Conservation (phyloP, 2,888 invertebrate genomes). For the Endotricha flammealis region DNA sequence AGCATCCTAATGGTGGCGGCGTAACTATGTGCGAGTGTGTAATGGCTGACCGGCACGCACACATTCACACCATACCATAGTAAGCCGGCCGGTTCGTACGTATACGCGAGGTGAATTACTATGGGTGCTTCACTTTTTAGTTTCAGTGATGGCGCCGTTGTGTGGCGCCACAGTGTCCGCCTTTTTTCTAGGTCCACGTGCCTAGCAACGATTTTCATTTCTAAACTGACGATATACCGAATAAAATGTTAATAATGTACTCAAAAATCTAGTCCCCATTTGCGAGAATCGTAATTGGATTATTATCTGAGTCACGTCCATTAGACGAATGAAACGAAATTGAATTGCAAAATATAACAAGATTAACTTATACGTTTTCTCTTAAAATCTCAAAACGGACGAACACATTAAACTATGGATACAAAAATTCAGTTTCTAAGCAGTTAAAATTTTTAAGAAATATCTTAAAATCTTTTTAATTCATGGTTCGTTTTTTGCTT, state of each 20-base stretch:
- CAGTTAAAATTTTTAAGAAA: constrained; percentile 8
- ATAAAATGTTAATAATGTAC: constrained; percentile 21
- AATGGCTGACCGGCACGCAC: no score
- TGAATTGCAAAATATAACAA: constrained; percentile 39
- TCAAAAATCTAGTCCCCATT: constrained; percentile 31
- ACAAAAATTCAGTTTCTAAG: background rate
- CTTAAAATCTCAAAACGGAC: background rate
- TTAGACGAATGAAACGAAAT: constrained; percentile 41
- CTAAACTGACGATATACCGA: constrained; percentile 26
- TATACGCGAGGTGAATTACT: no score
- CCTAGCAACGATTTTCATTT: constrained; percentile 22
- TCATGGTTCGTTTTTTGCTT: constrained; percentile 18
- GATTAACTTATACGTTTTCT: constrained; percentile 17
- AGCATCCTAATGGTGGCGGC: no score
- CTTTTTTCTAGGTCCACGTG: no score
- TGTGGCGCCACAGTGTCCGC: no score
- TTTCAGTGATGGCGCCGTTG: constrained; percentile 10
- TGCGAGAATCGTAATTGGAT: constrained; percentile 38
- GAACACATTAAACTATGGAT: background rate
- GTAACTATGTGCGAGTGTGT: no score
- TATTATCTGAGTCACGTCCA: constrained; percentile 39
- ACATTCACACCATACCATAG: no score
- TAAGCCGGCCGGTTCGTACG: no score
- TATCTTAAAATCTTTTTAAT: constrained; percentile 12
- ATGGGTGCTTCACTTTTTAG: no score